Base-by-base conservation (phyloP, 2,113 vertebrate genomes). In the Mormoops blainvillei region DNA sequence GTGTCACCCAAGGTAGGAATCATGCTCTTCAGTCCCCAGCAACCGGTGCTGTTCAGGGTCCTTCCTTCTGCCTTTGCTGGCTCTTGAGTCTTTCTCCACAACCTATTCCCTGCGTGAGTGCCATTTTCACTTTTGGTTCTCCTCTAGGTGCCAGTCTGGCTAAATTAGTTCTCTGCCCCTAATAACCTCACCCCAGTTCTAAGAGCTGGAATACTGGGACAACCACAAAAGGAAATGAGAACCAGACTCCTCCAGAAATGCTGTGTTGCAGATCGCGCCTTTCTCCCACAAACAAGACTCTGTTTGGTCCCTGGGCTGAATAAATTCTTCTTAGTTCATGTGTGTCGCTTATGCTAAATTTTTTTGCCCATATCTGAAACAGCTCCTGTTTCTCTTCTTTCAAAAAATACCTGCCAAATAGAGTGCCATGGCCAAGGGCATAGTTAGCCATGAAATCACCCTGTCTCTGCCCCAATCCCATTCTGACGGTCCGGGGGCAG, bases 61-160 rank as follows among this genome's bases (percentile, higher is more conserved):
- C 50, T 45, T 63, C 54, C 20, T 50, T 82, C 38, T 7, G 0
- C 43, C 28, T 78, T 78, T 31, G 0, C 26, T n/a, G 14, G 7
- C 20, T 74, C 82, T 81, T 24, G 5, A 13, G 7, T 45, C 80
- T 74, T 33, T 68, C 41, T 4, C 6, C 15, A 48, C 56, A 22
- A 1, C 38, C 14, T 15, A 9, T n/a, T 26, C 61, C n/a, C 33
- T 38, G 5, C 0, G 7, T 18, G 2, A 36, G 4, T 0, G 1
- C n/a, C 50, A 12, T 41, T 7, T 38, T 65, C 4, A 50, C 33
- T 22, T 45, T 68, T 36, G 22, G 1, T 16, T 89, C 26, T 63
- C n/a, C 16, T 58, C 54, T 7, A 12, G 15, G 56, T 73, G 24
- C 19, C 19, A 14, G 13, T 31, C 18, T 9, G 24, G 7, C 2